Evolutionary conservation across 2,888 invertebrate genomes (phyloP).

Genomic region (Hyalella azteca): DNA sequence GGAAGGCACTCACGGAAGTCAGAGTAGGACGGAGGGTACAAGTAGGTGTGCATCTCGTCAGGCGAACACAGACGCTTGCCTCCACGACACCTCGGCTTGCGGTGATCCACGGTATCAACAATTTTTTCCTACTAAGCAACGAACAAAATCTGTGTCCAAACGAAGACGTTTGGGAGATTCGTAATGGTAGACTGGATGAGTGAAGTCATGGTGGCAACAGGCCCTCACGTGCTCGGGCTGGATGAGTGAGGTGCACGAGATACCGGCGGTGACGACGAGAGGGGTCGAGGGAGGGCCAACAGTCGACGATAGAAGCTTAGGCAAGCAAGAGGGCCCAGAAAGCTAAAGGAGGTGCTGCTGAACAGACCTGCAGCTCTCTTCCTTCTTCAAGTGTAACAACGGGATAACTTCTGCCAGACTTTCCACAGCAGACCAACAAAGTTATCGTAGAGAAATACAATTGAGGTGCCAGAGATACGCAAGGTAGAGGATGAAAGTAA

Average conservation of each 20-base stretch:
- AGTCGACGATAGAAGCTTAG: conserved; percentile 31
- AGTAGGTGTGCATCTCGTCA: conserved; percentile 52
- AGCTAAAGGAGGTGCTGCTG: conserved; percentile 59
- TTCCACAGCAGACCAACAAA: background rate
- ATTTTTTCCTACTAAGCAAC: conserved; percentile 42
- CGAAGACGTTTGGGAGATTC: too few species aligned
- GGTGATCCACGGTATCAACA: conserved; percentile 52
- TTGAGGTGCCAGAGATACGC: background rate
- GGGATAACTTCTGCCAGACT: background rate
- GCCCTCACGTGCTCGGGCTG: background rate
- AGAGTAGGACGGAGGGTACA: conserved; percentile 54
- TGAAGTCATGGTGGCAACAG: background rate
- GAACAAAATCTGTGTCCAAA: background rate
- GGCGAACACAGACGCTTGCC: conserved; percentile 47
- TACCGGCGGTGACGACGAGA: conserved; percentile 44
- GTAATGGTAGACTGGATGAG: too few species aligned
- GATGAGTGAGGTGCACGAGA: conserved; percentile 1
- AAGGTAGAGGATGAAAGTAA: conserved; percentile 33
- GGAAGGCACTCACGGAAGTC: conserved; percentile 53
- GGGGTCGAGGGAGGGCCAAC: conserved; percentile 59
- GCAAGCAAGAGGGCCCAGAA: conserved; percentile 60
- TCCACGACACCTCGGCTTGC: conserved; percentile 43
- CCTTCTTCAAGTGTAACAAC: background rate
- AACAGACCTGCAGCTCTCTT: background rate
- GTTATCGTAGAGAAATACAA: background rate